Evolutionary conservation across 1,140 invertebrate species (phyloP).

Genomic region (Heterodera carotae): DNA sequence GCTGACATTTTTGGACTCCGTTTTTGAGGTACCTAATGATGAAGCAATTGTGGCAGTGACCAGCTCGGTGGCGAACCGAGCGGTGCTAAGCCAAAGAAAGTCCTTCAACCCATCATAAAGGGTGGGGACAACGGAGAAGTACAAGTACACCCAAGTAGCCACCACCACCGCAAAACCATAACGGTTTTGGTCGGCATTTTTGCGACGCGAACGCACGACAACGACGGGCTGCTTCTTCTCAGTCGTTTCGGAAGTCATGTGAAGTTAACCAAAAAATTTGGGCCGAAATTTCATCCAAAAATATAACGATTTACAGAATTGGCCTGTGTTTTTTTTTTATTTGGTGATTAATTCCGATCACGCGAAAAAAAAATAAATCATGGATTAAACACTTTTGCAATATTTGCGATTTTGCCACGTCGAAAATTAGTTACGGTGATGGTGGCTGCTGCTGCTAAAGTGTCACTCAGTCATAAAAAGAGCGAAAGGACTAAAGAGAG

Average conservation of each 20-base stretch:
- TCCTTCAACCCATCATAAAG: slow-evolving; percentile 46
- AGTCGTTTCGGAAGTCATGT: slow-evolving; percentile 39
- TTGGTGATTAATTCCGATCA: neutral
- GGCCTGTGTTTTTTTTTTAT: too few species aligned
- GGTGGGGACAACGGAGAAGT: slow-evolving; percentile 41
- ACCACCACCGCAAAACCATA: slow-evolving; percentile 33
- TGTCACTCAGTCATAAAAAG: neutral
- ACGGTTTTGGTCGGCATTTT: slow-evolving; percentile 17
- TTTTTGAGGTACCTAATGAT: neutral
- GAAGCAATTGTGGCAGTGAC: slow-evolving; percentile 25
- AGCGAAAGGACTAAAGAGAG: neutral
- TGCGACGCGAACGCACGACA: neutral
- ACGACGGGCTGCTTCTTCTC: slow-evolving; percentile 26
- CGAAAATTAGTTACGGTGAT: neutral
- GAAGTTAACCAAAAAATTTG: neutral
- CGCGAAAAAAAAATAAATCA: neutral
- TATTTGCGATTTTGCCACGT: slow-evolving; percentile 2
- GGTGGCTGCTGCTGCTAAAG: neutral
- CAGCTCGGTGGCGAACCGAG: slow-evolving; percentile 25
- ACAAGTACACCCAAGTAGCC: slow-evolving; percentile 47
- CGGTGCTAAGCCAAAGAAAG: slow-evolving; percentile 38
- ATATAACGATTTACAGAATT: too few species aligned
- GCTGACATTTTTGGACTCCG: neutral
- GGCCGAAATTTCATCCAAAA: neutral
- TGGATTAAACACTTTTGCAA: neutral